Conservation (phyloP, 1,140 invertebrate species). For the Ganaspis sp. region DNA sequence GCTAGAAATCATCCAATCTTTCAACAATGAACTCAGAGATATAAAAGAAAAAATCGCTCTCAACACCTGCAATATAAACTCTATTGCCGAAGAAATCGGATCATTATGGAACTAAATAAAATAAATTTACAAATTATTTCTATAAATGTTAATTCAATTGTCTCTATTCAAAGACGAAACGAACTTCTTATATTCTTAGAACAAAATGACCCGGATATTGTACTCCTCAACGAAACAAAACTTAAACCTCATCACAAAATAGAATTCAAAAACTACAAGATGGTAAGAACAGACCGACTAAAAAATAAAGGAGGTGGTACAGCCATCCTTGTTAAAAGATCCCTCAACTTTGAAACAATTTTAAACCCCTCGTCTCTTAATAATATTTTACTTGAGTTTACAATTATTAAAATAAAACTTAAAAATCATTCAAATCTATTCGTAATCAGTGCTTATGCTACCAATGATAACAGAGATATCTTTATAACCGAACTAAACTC, state of each 20-base stretch:
- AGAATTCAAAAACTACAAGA: conserved; percentile 17
- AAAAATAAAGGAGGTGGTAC: conserved; percentile 29
- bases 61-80: neutral
- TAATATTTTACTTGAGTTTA: neutral
- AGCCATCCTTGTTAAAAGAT: conserved; percentile 26
- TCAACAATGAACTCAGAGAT: too few species aligned
- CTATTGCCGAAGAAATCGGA: neutral
- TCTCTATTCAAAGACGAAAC: neutral
- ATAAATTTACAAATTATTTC: neutral
- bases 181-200: neutral
- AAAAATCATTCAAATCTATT: conserved; percentile 30
- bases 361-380: neutral
- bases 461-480: neutral
- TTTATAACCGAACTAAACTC: neutral
- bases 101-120: neutral
- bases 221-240: conserved; percentile 35
- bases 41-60: neutral
- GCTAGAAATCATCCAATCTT: too few species aligned
- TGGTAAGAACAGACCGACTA: conserved; percentile 30
- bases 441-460: conserved; percentile 26
- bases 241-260: conserved; percentile 11
- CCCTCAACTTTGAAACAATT: neutral
- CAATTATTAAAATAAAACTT: conserved; percentile 21
- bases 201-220: conserved; percentile 21
- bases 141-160: conserved; percentile 7